A percentile compares a stretch with the other conserved stretches of the same genome.
Evolutionary conservation across 1,140 invertebrate genomes (phyloP).

Genomic region (Melipona quadrifasciata): DNA sequence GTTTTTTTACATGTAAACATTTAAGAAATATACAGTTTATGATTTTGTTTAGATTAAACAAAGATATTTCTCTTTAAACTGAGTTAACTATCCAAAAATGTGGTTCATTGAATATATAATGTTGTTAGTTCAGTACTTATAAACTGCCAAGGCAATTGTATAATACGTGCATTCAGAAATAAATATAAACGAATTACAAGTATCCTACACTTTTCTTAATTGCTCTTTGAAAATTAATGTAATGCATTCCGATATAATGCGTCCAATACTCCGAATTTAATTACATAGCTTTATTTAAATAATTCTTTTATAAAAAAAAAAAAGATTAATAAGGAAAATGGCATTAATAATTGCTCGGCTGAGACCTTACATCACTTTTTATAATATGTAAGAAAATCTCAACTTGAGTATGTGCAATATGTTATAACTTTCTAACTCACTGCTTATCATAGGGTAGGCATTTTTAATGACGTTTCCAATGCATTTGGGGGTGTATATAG

Average conservation of each 20-base stretch:
- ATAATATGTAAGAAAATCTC: slow-evolving; percentile 71
- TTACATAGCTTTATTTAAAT: slow-evolving; percentile 72
- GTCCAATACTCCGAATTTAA: slow-evolving; percentile 80
- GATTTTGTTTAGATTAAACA: not conserved
- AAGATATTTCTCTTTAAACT: slow-evolving; percentile 1
- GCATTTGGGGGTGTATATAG: slow-evolving; percentile 78
- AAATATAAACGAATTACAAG: slow-evolving; percentile 54
- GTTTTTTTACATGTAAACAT: not conserved
- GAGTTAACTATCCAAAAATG: slow-evolving; percentile 13
- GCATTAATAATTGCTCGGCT: slow-evolving; percentile 41
- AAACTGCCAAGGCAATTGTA: slow-evolving; percentile 62
- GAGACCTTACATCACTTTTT: slow-evolving; percentile 75
- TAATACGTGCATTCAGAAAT: slow-evolving; percentile 34
- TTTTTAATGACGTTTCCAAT: slow-evolving; percentile 76
- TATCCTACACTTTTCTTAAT: slow-evolving; percentile 74
- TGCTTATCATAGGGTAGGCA: slow-evolving; percentile 75
- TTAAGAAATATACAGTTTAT: slow-evolving; percentile 7
- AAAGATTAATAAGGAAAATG: slow-evolving; percentile 50
- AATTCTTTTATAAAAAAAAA: slow-evolving; percentile 66
- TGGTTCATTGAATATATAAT: slow-evolving; percentile 31
- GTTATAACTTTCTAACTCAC: slow-evolving; percentile 74
- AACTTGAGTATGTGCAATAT: slow-evolving; percentile 68
- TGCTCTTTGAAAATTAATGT: slow-evolving; percentile 71
- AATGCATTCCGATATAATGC: slow-evolving; percentile 76
- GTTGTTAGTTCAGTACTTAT: slow-evolving; percentile 46